A percentile compares a stretch with the other conserved stretches of the same genome.
Conservation (phyloP, 2,113 vertebrate species). For the Oenanthe melanoleuca region DNA sequence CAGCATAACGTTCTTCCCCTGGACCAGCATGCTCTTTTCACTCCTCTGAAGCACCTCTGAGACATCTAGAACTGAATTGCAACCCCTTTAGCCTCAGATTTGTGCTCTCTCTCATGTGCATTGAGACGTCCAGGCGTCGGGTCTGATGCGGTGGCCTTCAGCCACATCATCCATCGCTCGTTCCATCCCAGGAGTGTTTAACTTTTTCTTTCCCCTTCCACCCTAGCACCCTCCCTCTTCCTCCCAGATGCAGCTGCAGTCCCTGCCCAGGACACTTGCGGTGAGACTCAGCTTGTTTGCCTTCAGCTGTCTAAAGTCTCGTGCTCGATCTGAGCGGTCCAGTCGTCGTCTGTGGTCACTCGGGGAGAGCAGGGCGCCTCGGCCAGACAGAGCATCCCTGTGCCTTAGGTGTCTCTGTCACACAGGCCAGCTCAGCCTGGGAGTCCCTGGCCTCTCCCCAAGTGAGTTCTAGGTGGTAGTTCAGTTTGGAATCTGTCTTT, state of each 20-base stretch:
- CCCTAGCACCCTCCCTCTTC: constrained; percentile 71
- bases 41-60: background rate
- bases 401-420: background rate
- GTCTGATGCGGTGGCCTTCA: background rate
- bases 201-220: constrained; percentile 66
- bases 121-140: background rate
- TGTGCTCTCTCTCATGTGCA: background rate
- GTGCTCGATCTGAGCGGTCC: constrained; percentile 35
- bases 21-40: background rate
- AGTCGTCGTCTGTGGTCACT: constrained; percentile 25
- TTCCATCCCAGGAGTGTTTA: constrained; percentile 41
- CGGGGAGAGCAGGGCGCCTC: background rate
- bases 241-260: constrained; percentile 69
- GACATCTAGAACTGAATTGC: background rate
- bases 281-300: constrained; percentile 68
- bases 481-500: background rate
- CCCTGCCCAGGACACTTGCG: constrained; percentile 63
- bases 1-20: background rate
- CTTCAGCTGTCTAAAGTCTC: constrained; percentile 69
- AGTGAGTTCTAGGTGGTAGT: background rate
- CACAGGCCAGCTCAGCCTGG: background rate
- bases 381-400: background rate
- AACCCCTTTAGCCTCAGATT: background rate
- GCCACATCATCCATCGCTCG: background rate
- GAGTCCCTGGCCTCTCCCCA: background rate